Evolutionary conservation across 2,888 invertebrate genomes (phyloP), one percentile per base, ranked within the genome.

Genomic region (Mesoligia furuncula): DNA sequence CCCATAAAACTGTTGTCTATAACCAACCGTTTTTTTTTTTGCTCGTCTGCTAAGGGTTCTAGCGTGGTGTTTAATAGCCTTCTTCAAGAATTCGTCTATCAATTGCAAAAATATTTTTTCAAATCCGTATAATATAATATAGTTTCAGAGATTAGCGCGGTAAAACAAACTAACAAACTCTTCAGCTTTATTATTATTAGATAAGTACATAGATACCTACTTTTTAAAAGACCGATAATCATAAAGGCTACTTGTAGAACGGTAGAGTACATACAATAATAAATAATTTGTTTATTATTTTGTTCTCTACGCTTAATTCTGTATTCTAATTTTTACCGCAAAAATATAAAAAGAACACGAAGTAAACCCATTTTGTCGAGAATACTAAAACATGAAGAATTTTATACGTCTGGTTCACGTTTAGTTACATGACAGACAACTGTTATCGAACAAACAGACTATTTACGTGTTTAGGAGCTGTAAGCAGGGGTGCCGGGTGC

Each of bases 401-500:
- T 24, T 36, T 59, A 51, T 24, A 61, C 2, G 70, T 71, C 67
- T 86, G 75, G 61, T 42, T 65, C 45, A 71, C 62, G 48, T 62
- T 71, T 66, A 45, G 61, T 84, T 65, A 51, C 82, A 82, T 74
- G 77, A 39, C 72, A 73, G n/a, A 17, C 24, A 24, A 27, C 65
- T 45, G 42, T 87, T 85, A 81, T 72, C 36, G 84, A 84, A 69
- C 69, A 71, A 75, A 65, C 70, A 74, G 59, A 51, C 27, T n/a
- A 66, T 62, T 73, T 51, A 69, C 70, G 62, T 87, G 79, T 62
- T 15, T 61, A 79, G 45, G 81, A 80, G 85, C 8, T 65, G 77
- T 79, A 73, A 69, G 39, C 67, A 59, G n/a, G 85, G 87, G 86
- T 85, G 88, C 36, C 59, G n/a, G 45, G 20, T 51, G 27, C 13